Conservation (phyloP, 2,797 vertebrate genomes). For the Onychomys arenicola region DNA sequence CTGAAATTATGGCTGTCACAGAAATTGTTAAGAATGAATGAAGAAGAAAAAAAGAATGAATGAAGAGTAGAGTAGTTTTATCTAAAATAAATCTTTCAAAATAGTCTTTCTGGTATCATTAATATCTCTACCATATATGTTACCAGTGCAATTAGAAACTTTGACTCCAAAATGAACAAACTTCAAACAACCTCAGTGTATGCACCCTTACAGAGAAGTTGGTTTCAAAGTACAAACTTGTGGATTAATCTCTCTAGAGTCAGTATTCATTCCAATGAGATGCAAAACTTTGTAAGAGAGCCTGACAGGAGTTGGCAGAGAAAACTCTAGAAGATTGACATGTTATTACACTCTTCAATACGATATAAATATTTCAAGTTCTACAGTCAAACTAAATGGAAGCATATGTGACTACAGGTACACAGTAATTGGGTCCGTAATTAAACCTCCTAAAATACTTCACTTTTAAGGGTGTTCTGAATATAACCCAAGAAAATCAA, state of each 20-base stretch:
- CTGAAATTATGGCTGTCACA: neutral
- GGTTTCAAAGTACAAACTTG: constrained; percentile 70
- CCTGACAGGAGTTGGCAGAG: constrained; percentile 73
- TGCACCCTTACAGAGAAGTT: constrained; percentile 74
- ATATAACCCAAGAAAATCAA: constrained; percentile 62
- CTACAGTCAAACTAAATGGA: constrained; percentile 63
- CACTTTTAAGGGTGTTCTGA: constrained; percentile 74
- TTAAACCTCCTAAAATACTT: constrained; percentile 70
- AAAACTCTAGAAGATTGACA: constrained; percentile 71
- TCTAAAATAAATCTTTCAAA: neutral
- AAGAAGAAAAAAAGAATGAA: too few relatives aligned
- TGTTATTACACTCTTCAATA: constrained; percentile 73
- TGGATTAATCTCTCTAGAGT: constrained; percentile 74
- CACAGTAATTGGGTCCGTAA: constrained; percentile 67
- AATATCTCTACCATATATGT: constrained; percentile 62
- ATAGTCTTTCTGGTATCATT: constrained; percentile 64
- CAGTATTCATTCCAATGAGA: constrained; percentile 75
- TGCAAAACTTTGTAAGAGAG: constrained; percentile 68
- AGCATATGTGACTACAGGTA: constrained; percentile 63
- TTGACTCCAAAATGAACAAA: constrained; percentile 83
- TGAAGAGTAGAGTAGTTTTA: neutral
- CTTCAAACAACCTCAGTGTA: constrained; percentile 62
- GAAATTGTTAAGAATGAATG: neutral
- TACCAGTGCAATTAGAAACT: constrained; percentile 77
- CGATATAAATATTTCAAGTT: constrained; percentile 67